A percentile compares a stretch with the other conserved stretches of the same genome.
phyloP scores from a whole-genome alignment of 2,113 vertebrate species.

The Cavia porcellus region DNA sequence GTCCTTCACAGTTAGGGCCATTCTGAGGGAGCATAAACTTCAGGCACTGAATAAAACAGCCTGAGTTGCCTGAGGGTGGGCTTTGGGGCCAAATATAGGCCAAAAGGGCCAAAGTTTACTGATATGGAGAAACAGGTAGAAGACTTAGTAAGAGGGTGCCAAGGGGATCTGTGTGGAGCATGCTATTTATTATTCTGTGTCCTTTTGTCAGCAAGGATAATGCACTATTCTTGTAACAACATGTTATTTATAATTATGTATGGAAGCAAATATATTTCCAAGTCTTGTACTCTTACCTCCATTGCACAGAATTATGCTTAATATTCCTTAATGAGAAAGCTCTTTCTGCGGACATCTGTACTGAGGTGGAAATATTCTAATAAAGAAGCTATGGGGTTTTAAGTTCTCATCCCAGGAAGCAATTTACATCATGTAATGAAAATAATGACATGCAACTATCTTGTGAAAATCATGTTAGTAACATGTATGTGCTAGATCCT shows the following conservation, averaged over 20 bases:
- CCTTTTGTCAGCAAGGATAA: background rate
- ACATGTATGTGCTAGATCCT: background rate
- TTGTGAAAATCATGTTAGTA: background rate
- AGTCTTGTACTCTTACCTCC: background rate
- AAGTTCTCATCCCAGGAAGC: background rate
- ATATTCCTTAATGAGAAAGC: background rate
- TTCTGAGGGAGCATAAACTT: background rate
- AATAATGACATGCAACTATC: background rate
- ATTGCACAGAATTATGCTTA: background rate
- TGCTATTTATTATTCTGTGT: background rate
- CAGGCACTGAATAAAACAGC: background rate
- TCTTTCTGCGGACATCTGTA: background rate
- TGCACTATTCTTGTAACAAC: background rate
- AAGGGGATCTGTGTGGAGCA: background rate
- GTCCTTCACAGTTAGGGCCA: background rate
- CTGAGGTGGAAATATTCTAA: background rate
- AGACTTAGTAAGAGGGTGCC: background rate
- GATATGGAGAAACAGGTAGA: background rate
- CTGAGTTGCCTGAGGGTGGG: background rate
- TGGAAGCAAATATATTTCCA: background rate
- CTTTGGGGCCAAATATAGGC: background rate
- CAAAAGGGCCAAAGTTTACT: background rate
- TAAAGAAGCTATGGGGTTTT: background rate
- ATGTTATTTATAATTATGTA: background rate
- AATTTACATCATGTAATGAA: background rate